phyloP scores from a whole-genome alignment of 2,113 vertebrate genomes.

The Corapipo altera region DNA sequence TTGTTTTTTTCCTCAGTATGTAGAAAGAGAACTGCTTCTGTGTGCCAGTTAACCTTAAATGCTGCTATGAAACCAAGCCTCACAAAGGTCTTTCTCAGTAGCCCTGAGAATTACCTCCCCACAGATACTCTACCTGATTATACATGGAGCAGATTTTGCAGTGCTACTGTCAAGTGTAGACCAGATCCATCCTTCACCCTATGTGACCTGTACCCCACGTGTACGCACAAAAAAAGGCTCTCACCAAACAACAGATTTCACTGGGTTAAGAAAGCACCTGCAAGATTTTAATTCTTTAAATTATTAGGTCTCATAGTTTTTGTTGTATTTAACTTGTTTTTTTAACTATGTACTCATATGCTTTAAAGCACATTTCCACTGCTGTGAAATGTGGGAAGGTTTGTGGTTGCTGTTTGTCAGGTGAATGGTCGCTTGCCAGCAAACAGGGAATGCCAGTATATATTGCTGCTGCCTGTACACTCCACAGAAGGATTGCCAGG shows the following conservation, averaged over 20 bases:
- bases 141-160: not conserved
- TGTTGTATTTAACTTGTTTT: not conserved
- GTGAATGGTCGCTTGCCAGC: not conserved
- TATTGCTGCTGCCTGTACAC: not conserved
- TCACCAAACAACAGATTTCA: not conserved
- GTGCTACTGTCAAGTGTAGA: not conserved
- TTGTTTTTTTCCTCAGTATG: not conserved
- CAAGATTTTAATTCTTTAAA: not conserved
- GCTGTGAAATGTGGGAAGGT: not conserved
- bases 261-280: not conserved
- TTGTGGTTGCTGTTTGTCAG: not conserved
- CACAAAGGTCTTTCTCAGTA: not conserved
- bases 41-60: constrained; percentile 8
- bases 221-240: not conserved
- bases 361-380: not conserved
- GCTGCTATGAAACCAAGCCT: constrained; percentile 50
- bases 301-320: not conserved
- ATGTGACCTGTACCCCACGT: not conserved
- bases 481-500: not conserved
- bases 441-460: not conserved
- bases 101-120: not conserved
- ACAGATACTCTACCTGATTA: not conserved
- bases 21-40: constrained; percentile 35
- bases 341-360: not conserved
- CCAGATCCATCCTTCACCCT: not conserved